Evolutionary conservation across 2,113 vertebrate genomes (phyloP).

Genomic region (Bothrops jararaca): DNA sequence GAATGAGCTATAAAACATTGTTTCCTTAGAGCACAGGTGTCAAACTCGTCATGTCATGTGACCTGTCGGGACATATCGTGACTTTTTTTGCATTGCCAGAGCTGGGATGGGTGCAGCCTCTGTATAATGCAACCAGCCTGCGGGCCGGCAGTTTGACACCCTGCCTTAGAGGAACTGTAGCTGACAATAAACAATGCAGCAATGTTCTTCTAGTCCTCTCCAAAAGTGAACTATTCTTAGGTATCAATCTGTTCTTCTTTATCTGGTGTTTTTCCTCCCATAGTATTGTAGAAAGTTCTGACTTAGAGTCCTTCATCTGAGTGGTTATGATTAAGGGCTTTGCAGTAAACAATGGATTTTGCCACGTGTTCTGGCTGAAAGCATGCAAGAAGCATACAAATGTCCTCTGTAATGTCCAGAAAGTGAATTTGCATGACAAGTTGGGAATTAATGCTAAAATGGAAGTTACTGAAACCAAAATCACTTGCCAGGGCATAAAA

Average conservation of each 20-base stretch:
- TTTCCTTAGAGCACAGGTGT: not conserved
- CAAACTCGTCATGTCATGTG: too few relatives aligned
- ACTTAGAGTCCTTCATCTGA: not conserved
- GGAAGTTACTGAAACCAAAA: not conserved
- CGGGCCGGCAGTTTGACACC: too few relatives aligned
- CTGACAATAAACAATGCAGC: not conserved
- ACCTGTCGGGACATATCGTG: too few relatives aligned
- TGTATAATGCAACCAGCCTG: too few relatives aligned
- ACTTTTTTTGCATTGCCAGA: too few relatives aligned
- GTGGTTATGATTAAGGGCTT: not conserved
- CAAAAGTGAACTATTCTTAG: not conserved
- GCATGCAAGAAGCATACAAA: not conserved
- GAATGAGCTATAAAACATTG: not conserved
- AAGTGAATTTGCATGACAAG: not conserved
- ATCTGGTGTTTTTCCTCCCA: not conserved
- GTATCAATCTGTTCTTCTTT: not conserved
- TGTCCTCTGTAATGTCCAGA: not conserved
- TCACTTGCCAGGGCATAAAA: not conserved
- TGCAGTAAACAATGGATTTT: not conserved
- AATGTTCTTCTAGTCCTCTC: not conserved
- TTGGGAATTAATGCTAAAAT: not conserved
- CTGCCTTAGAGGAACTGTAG: not conserved
- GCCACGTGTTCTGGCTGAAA: not conserved
- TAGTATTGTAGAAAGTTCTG: not conserved
- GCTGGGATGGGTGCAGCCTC: too few relatives aligned